Percentiles rank a stretch among this genome's conserved stretches.
Evolutionary conservation across 2,797 vertebrate genomes (phyloP).

Genomic region (Australoheros facetus): DNA sequence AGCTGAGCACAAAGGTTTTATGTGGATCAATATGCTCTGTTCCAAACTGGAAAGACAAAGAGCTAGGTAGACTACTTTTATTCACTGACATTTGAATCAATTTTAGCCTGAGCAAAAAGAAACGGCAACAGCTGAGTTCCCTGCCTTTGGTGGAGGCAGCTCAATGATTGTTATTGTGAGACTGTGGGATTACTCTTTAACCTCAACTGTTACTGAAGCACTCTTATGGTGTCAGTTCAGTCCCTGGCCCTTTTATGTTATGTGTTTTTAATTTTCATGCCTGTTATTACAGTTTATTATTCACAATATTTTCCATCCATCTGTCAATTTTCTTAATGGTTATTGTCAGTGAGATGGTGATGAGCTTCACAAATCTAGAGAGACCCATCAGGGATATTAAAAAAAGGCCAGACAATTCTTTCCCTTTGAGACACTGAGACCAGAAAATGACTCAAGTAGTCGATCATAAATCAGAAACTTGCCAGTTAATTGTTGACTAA

Average conservation of each 20-base stretch:
- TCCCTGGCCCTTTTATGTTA: not conserved
- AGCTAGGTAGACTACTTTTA: slow-evolving; percentile 47
- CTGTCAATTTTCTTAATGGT: not conserved
- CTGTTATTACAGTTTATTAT: not conserved
- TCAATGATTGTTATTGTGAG: not conserved
- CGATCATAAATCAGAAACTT: not conserved
- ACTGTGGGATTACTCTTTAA: slow-evolving; percentile 23
- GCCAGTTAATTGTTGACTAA: slow-evolving; percentile 6
- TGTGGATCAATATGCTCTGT: slow-evolving; percentile 60
- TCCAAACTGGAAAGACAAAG: slow-evolving; percentile 59
- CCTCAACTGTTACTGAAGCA: slow-evolving; percentile 8
- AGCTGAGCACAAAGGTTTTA: slow-evolving; percentile 63
- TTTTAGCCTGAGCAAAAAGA: slow-evolving; percentile 29
- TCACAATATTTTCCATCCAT: not conserved
- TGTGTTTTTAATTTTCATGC: not conserved
- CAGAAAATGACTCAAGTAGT: not conserved
- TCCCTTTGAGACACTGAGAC: not conserved
- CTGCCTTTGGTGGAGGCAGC: slow-evolving; percentile 5
- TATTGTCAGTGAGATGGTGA: not conserved
- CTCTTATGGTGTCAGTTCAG: not conserved
- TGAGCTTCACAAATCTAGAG: not conserved
- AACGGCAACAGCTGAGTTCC: slow-evolving; percentile 23
- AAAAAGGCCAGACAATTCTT: not conserved
- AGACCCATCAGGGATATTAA: not conserved
- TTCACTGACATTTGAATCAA: slow-evolving; percentile 46